Evolutionary conservation across 2,113 vertebrate genomes (phyloP).

Genomic region (Dipodomys spectabilis): DNA sequence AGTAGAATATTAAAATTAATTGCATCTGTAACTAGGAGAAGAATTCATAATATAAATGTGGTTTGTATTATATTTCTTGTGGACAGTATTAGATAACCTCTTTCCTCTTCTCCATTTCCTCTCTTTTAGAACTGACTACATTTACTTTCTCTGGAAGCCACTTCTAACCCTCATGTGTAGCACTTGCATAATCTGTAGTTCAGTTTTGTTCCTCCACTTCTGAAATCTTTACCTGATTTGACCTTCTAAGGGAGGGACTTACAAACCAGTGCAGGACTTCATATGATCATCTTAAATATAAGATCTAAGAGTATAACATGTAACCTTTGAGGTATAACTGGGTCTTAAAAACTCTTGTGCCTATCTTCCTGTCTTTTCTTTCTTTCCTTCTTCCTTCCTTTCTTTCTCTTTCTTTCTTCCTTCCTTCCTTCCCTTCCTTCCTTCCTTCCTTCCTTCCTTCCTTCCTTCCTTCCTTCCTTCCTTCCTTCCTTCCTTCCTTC

Average conservation of each 20-base stretch:
- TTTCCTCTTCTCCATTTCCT: neutral
- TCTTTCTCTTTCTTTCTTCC: no score
- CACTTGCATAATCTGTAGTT: neutral
- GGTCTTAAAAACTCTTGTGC: neutral
- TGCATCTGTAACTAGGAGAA: no score
- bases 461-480: neutral
- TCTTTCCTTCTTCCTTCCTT: neutral
- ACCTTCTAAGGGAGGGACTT: neutral
- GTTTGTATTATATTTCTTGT: neutral
- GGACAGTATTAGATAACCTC: neutral
- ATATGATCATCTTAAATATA: neutral
- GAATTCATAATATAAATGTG: no score
- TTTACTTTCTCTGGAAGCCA: no score
- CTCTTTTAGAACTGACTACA: no score
- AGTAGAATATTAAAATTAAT: no score
- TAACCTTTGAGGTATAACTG: neutral
- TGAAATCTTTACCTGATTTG: neutral
- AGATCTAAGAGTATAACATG: neutral
- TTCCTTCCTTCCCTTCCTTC: neutral
- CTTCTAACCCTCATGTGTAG: no score
- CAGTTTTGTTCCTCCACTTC: neutral
- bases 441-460: neutral
- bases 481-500: no score
- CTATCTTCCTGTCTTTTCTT: neutral
- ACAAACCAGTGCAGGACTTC: neutral